Conservation (phyloP, 92 coral and sea anemone species). For the Montipora capitata region DNA sequence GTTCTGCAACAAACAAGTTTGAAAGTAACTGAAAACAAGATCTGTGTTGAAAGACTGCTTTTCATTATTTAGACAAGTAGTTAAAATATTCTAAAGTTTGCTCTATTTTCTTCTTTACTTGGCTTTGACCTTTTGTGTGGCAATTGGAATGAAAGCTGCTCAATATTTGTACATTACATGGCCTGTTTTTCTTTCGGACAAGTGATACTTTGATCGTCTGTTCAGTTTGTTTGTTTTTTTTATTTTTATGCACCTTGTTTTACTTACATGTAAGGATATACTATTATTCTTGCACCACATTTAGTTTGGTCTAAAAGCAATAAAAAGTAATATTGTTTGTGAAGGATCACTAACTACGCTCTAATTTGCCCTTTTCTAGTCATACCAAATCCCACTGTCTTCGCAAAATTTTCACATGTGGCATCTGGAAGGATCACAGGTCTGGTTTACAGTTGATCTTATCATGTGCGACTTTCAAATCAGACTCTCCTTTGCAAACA, state of each 20-base stretch:
- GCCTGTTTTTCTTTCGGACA: too few species aligned
- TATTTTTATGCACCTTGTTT: background rate
- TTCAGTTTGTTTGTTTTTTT: background rate
- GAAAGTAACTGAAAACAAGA: too few species aligned
- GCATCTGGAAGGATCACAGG: slow-evolving; percentile 64
- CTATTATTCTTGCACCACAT: background rate
- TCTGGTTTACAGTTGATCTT: slow-evolving; percentile 51
- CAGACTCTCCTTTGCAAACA: slow-evolving; percentile 61
- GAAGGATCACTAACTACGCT: slow-evolving; percentile 33
- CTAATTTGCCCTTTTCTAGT: slow-evolving; percentile 57
- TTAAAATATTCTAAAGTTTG: too few species aligned
- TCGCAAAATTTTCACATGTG: slow-evolving; percentile 62
- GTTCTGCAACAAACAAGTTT: too few species aligned
- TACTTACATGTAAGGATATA: too few species aligned
- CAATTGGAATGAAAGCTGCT: slow-evolving; percentile 47
- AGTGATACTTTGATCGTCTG: too few species aligned
- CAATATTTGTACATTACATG: background rate
- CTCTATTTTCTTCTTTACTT: too few species aligned
- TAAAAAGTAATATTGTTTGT: background rate
- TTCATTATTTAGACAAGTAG: too few species aligned
- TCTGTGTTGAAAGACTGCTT: too few species aligned
- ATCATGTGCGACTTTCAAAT: slow-evolving; percentile 49
- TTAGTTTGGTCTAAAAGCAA: too few species aligned
- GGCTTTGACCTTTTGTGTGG: slow-evolving; percentile 32
- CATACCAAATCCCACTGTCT: slow-evolving; percentile 50